Evolutionary conservation across 2,888 invertebrate species (phyloP), one percentile per base, ranked within the genome.

Genomic region (Philaethria dido): DNA sequence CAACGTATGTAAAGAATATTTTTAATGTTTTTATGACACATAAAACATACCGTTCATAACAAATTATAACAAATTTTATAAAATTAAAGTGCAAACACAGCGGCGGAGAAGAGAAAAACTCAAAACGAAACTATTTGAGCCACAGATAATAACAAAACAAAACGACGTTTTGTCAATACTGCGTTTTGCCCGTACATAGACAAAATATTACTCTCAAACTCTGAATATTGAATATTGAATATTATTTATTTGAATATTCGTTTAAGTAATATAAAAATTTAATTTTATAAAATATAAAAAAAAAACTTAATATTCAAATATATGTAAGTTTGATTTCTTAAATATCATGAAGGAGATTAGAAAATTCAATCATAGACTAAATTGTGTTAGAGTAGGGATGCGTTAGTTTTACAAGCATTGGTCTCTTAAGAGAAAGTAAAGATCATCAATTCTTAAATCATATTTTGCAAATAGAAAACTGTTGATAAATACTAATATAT

Each of bases 41-140:
- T 74, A 75, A 75, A 79, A 75, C 77, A 77, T 78, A 74, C 75
- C 66, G 73, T 73, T 73, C 65, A 71, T 75, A 75, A 72, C 73
- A 77, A 80, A 78, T 78, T 76, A 78, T 73, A 78, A 78, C 76
- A 71, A 70, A 68, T 71, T 73, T 77, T 77, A 72, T 72, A 76
- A 86, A 88, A 82, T 76, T 75, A 87, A 86, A 87, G 81, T 85
- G 83, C 81, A 83, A 80, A 85, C 79, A 86, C 85, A 87, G 87
- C 87, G 87, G 86, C 83, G 81, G 83, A 80, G 81, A 70, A 67
- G 57, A 66, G 64, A 83, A 85, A 80, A 89, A 89, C 85, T 89
- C 84, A 87, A 88, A 88, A 85, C 83, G 81, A 86, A 72, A 83
- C 80, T 76, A 75, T 74, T 68, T 47, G 25, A 44, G 60, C 44